These are phyloP conservation scores for Euwallacea fornicatus DNA, from an alignment of 1,140 invertebrate species.

Conservation along the genomic window DNA sequence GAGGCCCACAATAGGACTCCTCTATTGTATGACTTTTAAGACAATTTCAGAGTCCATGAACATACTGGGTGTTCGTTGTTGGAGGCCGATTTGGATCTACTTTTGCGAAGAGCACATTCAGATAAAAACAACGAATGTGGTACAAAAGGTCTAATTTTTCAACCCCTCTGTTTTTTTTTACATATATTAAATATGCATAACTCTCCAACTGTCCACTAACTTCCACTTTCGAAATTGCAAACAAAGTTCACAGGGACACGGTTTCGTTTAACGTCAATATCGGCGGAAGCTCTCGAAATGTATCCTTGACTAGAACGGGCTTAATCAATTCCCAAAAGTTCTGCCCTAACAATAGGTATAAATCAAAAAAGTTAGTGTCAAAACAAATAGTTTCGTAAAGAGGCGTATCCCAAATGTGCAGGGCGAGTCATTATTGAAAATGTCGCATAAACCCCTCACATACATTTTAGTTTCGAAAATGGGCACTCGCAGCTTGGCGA, in stretches of 20 bases:
- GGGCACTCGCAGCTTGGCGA: conserved; percentile 21
- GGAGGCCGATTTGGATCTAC: too few relatives aligned
- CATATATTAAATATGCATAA: not conserved
- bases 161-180: not conserved
- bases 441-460: conserved; percentile 28
- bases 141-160: not conserved
- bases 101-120: too few relatives aligned
- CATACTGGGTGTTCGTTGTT: too few relatives aligned
- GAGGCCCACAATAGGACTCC: too few relatives aligned
- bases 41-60: too few relatives aligned
- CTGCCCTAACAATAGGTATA: conserved; percentile 20
- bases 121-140: too few relatives aligned
- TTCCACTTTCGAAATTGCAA: too few relatives aligned
- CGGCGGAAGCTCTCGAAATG: not conserved
- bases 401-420: conserved; percentile 25
- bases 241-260: not conserved
- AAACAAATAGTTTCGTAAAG: conserved; percentile 34
- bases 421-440: conserved; percentile 32
- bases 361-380: conserved; percentile 37
- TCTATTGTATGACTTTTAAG: too few relatives aligned
- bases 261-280: not conserved
- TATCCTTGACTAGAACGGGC: not conserved
- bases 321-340: not conserved
- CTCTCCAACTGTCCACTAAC: too few relatives aligned
- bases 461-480: conserved; percentile 33